Evolutionary conservation across 1,140 invertebrate genomes (phyloP), one percentile per base, ranked within the genome.

Genomic region (Campoletis sonorensis): DNA sequence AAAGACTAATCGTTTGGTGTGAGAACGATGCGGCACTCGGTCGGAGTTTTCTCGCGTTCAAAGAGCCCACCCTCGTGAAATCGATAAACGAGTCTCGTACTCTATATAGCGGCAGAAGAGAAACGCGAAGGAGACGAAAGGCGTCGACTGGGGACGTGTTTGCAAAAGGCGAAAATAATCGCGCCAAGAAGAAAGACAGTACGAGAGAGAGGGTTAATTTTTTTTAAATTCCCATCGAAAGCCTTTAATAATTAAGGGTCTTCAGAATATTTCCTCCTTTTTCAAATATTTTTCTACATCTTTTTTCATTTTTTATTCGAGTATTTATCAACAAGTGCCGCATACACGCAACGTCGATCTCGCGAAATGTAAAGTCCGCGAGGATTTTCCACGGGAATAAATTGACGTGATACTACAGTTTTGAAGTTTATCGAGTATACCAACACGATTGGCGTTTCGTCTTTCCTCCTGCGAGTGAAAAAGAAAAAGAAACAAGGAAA

Each of bases 261-360:
- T 45, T 13, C 40, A 45, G 8, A 8, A 11, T 4, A 26, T 33
- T 67, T 70, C 23, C 15, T 27, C 30, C 54, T 11, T n/a, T 33
- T 61, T 54, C 5, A 45, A 45, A 45, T 40, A 21, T 88, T 85
- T 84, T 81, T 16, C 33, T 82, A 82, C 70, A 67, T 84, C 33
- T 45, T 45, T 23, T 23, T 27, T 80, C 84, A 87, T 88, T 88
- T 85, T 86, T 86, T 1, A 87, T 83, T 85, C 75, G 86, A 84
- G 86, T 86, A 84, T 87, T 90, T 87, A 87, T 89, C 89, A 90
- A 90, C 89, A 90, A 89, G 87, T 88, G 83, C 82, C 80, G 81
- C 82, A 84, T 82, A 78, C 80, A 81, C 61, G 67, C 78, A 75
- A 71, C 77, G 49, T 54, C 51, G 58, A 26, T 81, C n/a, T 45